Conservation (phyloP, 2,113 vertebrate genomes). For the Crotophaga sulcirostris region DNA sequence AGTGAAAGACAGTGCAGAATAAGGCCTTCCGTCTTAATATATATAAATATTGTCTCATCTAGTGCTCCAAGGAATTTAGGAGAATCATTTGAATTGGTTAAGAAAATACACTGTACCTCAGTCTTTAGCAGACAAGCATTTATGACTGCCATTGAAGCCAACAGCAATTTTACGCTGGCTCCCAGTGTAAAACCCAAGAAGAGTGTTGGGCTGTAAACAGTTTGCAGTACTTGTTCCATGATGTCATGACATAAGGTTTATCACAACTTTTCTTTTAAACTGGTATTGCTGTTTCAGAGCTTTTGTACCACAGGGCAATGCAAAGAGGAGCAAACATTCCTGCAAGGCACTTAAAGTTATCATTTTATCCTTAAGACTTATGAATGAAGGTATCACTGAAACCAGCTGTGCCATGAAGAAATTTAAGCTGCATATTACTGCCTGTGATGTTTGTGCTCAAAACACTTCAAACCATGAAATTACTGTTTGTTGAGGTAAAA, state of each 20-base stretch:
- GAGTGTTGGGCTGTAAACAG: not conserved
- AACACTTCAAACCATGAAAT: conserved; percentile 54
- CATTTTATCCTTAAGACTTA: conserved; percentile 42
- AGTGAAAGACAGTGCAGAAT: not conserved
- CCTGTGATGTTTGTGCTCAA: conserved; percentile 44
- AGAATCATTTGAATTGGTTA: not conserved
- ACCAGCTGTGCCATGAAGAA: conserved; percentile 49
- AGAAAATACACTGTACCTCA: not conserved
- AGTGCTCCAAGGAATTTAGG: not conserved
- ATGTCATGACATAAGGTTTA: not conserved
- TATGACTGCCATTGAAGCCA: not conserved
- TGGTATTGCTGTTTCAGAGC: not conserved
- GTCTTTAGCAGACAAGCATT: not conserved
- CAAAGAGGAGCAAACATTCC: conserved; percentile 23
- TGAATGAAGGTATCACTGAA: conserved; percentile 62
- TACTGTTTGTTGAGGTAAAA: conserved; percentile 45
- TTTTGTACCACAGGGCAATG: not conserved
- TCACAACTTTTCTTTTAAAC: not conserved
- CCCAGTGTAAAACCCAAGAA: not conserved
- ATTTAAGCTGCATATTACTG: conserved; percentile 63
- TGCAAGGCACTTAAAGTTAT: conserved; percentile 41
- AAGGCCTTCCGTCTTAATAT: not conserved
- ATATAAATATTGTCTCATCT: not conserved
- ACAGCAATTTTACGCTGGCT: not conserved
- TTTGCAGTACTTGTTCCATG: not conserved